Base-by-base conservation (phyloP, 2,888 invertebrate genomes). In the Mellilla xanthometata region DNA sequence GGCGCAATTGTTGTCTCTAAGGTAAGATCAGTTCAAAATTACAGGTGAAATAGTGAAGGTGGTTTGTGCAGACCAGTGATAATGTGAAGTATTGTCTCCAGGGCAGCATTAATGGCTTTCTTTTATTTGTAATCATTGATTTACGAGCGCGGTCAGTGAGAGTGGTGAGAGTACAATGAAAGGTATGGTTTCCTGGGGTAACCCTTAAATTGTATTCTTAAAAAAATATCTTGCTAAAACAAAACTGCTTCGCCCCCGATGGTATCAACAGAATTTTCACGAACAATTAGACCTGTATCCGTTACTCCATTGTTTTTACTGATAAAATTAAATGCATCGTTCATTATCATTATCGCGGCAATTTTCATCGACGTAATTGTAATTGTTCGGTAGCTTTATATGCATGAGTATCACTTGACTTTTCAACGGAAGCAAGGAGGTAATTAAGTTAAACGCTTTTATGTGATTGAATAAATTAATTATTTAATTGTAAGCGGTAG, bases 21-120 rank as follows among this genome's bases (percentile, higher is more conserved):
- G 76, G 78, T 79, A 70, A 56, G 38, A 42, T 62, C 86, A 89
- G 88, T 89, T 68, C 58, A 49, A 76, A 85, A 83, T 81, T 83
- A 81, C 88, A 89, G 88, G 88, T 88, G 89, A 81, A 62, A 69
- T 83, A 76, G 88, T 82, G 79, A 83, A 86, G 86, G 75, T 85
- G 81, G 67, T 70, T 65, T 60, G 63, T 66, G 58, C 46, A 48
- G 39, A 81, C 79, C 79, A 85, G 87, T 86, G 76, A 79, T 88
- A 70, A 88, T 84, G 73, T 46, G 68, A 57, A 54, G 69, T 61
- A 72, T 87, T 87, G 82, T 87, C 72, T 84, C 57, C 29, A 50
- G 40, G 62, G 73, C 59, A 65, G 62, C 71, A 72, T 72, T 79
- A 84, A 85, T 84, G 63, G 79, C 75, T 86, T 85, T 87, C 85